These are phyloP conservation scores for Dendrolimus punctatus DNA, from an alignment of 1,140 invertebrate genomes.

Conservation along the genomic window DNA sequence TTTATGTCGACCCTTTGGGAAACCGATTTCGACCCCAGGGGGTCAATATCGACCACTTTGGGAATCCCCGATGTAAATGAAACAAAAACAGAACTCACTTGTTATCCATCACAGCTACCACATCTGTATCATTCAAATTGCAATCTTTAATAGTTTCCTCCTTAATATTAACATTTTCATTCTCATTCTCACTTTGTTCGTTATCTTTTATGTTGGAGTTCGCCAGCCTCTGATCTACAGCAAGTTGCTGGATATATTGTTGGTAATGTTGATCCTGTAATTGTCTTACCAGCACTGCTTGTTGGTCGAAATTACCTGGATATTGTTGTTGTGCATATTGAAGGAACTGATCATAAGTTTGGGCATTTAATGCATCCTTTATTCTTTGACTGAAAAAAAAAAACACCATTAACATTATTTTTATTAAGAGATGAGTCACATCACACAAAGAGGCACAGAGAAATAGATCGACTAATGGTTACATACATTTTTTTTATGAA, in stretches of 20 bases:
- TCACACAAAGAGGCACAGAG: no score
- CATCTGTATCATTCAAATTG: slow-evolving; percentile 44
- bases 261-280: slow-evolving; percentile 98
- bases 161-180: slow-evolving; percentile 26
- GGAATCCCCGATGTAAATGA: neutral
- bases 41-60: no score
- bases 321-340: slow-evolving; percentile 97
- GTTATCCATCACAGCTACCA: slow-evolving; percentile 24
- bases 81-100: slow-evolving; percentile 31
- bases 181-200: slow-evolving; percentile 8
- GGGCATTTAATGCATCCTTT: slow-evolving; percentile 96
- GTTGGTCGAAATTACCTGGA: slow-evolving; percentile 92
- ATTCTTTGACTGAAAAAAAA: slow-evolving; percentile 82
- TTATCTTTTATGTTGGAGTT: slow-evolving; percentile 38
- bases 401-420: no score
- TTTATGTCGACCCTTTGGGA: no score
- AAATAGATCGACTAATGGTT: no score
- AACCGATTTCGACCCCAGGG: no score
- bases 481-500: no score
- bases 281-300: slow-evolving; percentile 92
- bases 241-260: slow-evolving; percentile 94
- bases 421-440: no score
- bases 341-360: slow-evolving; percentile 94
- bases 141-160: slow-evolving; percentile 34
- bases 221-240: slow-evolving; percentile 72